Evolutionary conservation across 2,797 vertebrate species (phyloP).

Genomic region (Cottoperca gobio): DNA sequence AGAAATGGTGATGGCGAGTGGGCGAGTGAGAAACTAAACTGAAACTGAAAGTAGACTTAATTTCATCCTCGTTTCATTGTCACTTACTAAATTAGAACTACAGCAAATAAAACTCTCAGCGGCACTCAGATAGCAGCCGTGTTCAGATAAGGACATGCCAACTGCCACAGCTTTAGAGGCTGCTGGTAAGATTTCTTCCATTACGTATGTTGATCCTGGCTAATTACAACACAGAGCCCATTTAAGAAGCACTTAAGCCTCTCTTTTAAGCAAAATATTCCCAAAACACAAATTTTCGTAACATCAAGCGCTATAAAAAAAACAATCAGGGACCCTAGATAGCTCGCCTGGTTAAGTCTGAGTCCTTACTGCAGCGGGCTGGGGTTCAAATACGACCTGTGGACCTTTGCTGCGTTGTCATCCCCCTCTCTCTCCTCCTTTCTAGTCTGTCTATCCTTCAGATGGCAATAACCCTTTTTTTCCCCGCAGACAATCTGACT

Average conservation of each 20-base stretch:
- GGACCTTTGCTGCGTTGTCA: no score
- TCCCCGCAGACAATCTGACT: background rate
- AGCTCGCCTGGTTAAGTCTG: no score
- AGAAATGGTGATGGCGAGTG: conserved; percentile 7
- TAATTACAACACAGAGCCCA: conserved; percentile 30
- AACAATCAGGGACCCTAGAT: no score
- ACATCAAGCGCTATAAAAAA: background rate
- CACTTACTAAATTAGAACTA: conserved; percentile 21
- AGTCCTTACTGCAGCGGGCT: no score
- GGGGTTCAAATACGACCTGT: no score
- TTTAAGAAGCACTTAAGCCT: conserved; percentile 17
- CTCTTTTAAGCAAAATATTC: conserved; percentile 22
- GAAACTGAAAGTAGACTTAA: conserved; percentile 24
- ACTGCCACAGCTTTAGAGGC: conserved; percentile 18
- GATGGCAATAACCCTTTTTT: background rate
- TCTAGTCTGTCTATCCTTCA: no score
- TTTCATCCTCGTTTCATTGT: conserved; percentile 26
- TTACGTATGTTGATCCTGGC: background rate
- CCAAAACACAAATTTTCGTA: conserved; percentile 5
- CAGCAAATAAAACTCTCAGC: conserved; percentile 21
- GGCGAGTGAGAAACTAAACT: conserved; percentile 13
- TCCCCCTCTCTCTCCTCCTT: no score
- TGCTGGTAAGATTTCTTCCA: conserved; percentile 11
- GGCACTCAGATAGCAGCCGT: background rate
- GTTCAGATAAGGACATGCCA: conserved; percentile 23